These are phyloP conservation scores for Drosophila mulleri DNA, from an alignment of 2,888 invertebrate species.

Conservation along the genomic window DNA sequence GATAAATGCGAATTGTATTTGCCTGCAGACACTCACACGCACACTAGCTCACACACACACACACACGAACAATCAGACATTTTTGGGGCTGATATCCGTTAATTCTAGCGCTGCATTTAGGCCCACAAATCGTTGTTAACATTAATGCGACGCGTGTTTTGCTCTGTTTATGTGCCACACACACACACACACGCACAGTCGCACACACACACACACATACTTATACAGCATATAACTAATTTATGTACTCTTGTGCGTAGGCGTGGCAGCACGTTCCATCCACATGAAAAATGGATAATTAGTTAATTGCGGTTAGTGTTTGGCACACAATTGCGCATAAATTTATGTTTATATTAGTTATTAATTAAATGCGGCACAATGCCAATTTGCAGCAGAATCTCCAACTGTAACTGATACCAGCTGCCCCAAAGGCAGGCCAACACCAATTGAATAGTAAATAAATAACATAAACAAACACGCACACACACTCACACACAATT, in stretches of 20 bases:
- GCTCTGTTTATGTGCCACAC: slow-evolving; percentile 64
- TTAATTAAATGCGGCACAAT: slow-evolving; percentile 68
- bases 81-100: slow-evolving; percentile 63
- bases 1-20: slow-evolving; percentile 78
- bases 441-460: slow-evolving; percentile 6
- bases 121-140: slow-evolving; percentile 59
- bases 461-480: not conserved
- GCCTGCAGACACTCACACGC: slow-evolving; percentile 45
- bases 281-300: slow-evolving; percentile 79
- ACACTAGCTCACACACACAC: slow-evolving; percentile 10
- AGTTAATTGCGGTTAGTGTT: slow-evolving; percentile 72
- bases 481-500: not conserved
- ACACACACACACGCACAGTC: slow-evolving; percentile 20
- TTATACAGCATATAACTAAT: slow-evolving; percentile 44
- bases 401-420: slow-evolving; percentile 20
- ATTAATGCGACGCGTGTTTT: slow-evolving; percentile 72
- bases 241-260: slow-evolving; percentile 46
- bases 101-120: slow-evolving; percentile 51
- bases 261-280: slow-evolving; percentile 41
- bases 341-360: slow-evolving; percentile 67
- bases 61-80: not conserved
- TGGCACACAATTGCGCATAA: slow-evolving; percentile 43
- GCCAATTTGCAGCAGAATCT: slow-evolving; percentile 7
- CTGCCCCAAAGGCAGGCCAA: not conserved
- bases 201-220: slow-evolving; percentile 11